Evolutionary conservation across 2,888 invertebrate species (phyloP).

Genomic region (Coelogynopora nodosa): DNA sequence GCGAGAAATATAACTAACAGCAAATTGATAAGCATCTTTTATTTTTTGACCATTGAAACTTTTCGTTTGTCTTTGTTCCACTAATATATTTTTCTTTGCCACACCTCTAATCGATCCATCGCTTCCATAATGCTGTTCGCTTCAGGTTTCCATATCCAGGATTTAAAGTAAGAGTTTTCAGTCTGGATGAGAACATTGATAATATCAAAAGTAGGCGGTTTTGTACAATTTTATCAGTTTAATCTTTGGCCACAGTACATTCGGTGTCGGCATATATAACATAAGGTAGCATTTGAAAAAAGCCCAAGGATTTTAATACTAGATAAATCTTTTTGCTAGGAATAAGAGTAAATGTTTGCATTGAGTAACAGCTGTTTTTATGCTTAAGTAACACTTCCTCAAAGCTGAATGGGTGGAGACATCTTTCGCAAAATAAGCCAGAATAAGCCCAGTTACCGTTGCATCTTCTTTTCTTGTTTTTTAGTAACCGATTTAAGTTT

Average conservation of each 20-base stretch:
- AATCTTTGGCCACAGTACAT: background rate
- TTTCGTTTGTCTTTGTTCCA: background rate
- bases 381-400: background rate
- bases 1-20: no score
- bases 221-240: background rate
- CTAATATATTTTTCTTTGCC: background rate
- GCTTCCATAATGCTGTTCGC: background rate
- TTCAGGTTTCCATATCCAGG: background rate
- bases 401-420: background rate
- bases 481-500: background rate
- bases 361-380: background rate
- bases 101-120: background rate
- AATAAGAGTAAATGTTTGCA: background rate
- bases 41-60: no score
- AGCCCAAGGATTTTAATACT: background rate
- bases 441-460: background rate
- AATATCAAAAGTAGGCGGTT: background rate
- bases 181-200: background rate
- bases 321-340: background rate
- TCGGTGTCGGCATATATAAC: background rate
- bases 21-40: no score
- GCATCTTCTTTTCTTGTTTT: background rate
- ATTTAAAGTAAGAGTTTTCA: background rate
- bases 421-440: conserved; percentile 42
- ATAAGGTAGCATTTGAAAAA: background rate